Evolutionary conservation across 2,888 invertebrate species (phyloP).

Genomic region (Cheilosia vernalis): DNA sequence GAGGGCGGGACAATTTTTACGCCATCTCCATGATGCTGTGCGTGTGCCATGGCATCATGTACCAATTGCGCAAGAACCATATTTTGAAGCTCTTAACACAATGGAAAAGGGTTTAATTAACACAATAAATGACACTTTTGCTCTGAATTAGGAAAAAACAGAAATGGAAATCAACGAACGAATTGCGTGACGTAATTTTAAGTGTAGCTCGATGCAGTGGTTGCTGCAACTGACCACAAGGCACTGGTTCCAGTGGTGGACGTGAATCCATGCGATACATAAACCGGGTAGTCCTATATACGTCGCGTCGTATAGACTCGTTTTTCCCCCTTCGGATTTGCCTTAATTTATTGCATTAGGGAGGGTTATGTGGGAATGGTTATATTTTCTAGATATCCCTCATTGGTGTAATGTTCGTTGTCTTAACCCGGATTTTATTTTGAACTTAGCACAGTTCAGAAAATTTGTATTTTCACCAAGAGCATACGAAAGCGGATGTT

Average conservation of each 20-base stretch:
- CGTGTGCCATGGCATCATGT: slow-evolving; percentile 19
- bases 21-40: slow-evolving; percentile 56
- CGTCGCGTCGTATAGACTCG: slow-evolving; percentile 8
- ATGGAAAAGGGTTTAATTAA: slow-evolving; percentile 14
- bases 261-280: slow-evolving; percentile 18
- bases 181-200: slow-evolving; percentile 36
- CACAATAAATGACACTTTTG: neutral
- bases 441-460: no score
- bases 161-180: neutral
- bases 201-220: slow-evolving; percentile 37
- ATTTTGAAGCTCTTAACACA: slow-evolving; percentile 53
- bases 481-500: no score
- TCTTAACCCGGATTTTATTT: no score
- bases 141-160: neutral
- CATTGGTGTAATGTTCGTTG: neutral
- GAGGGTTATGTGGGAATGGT: slow-evolving; percentile 5
- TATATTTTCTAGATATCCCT: neutral
- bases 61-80: slow-evolving; percentile 67
- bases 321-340: slow-evolving; percentile 31
- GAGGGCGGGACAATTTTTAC: neutral
- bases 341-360: slow-evolving; percentile 33
- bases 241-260: slow-evolving; percentile 40
- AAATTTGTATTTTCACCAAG: no score
- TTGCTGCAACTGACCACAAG: slow-evolving; percentile 62
- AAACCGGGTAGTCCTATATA: slow-evolving; percentile 9